phyloP scores from a whole-genome alignment of 2,888 invertebrate species.

The Leptinotarsa juncta region DNA sequence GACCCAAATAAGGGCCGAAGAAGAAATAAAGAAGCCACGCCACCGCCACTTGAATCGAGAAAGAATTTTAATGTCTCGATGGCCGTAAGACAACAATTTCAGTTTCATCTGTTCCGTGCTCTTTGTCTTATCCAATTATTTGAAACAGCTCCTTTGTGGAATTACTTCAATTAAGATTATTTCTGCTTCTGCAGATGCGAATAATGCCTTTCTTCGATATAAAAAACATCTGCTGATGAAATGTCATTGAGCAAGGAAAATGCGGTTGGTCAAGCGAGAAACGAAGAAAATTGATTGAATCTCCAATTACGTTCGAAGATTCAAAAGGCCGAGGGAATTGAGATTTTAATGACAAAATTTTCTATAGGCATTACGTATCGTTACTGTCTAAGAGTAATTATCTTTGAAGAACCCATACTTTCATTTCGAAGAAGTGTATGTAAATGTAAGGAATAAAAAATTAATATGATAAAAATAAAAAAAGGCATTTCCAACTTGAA shows the following conservation, averaged over 20 bases:
- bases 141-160: slow-evolving; percentile 15
- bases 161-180: slow-evolving; percentile 19
- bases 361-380: background rate
- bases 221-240: background rate
- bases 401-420: too few relatives aligned
- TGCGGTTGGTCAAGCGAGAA: slow-evolving; percentile 1
- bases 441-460: too few relatives aligned
- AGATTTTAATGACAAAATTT: background rate
- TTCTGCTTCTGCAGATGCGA: slow-evolving; percentile 1
- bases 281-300: background rate
- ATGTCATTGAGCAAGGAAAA: background rate
- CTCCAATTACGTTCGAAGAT: background rate
- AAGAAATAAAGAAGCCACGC: background rate
- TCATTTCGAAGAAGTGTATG: too few relatives aligned
- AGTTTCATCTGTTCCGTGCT: slow-evolving; percentile 14
- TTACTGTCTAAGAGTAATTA: too few relatives aligned
- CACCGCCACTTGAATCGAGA: background rate
- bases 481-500: too few relatives aligned
- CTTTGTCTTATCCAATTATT: slow-evolving; percentile 7
- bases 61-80: slow-evolving; percentile 16
- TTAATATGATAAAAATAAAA: too few relatives aligned
- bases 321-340: background rate
- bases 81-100: background rate
- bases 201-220: background rate
- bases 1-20: background rate